Evolutionary conservation across 2,113 vertebrate genomes (phyloP).

Genomic region (Puffinus mauretanicus): DNA sequence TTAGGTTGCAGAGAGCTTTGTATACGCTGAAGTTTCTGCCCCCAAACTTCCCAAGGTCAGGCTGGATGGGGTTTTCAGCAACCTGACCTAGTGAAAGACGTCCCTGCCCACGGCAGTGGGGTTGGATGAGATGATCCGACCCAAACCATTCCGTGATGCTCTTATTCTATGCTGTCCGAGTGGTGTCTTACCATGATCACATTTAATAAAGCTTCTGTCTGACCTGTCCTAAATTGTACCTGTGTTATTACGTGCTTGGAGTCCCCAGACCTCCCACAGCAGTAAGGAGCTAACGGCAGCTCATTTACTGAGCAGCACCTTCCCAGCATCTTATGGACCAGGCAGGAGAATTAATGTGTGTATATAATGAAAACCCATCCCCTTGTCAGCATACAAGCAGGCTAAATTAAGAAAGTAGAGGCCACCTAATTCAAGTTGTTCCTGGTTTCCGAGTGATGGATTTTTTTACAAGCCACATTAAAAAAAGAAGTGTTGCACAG

Average conservation of each 20-base stretch:
- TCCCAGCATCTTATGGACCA: not conserved
- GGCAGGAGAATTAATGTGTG: not conserved
- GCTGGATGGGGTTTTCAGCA: not conserved
- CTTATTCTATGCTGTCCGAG: not conserved
- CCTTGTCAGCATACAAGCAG: not conserved
- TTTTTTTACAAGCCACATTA: not conserved
- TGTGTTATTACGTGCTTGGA: rapidly evolving
- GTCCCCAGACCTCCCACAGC: not conserved
- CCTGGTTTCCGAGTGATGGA: rapidly evolving
- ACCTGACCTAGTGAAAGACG: not conserved
- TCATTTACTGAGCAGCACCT: not conserved
- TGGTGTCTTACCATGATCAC: not conserved
- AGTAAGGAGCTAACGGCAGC: not conserved
- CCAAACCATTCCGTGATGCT: not conserved
- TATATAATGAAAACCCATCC: not conserved
- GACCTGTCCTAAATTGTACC: not conserved
- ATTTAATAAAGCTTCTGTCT: not conserved
- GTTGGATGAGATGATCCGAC: not conserved
- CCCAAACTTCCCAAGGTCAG: not conserved
- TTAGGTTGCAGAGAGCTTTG: not conserved
- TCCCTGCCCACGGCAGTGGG: not conserved
- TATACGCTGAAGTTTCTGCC: not conserved
- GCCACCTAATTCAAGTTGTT: not conserved
- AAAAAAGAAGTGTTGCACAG: not conserved
- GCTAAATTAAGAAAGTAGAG: not conserved